These are phyloP conservation scores for Antheraea mylitta DNA, from an alignment of 1,140 invertebrate genomes.

Conservation along the genomic window DNA sequence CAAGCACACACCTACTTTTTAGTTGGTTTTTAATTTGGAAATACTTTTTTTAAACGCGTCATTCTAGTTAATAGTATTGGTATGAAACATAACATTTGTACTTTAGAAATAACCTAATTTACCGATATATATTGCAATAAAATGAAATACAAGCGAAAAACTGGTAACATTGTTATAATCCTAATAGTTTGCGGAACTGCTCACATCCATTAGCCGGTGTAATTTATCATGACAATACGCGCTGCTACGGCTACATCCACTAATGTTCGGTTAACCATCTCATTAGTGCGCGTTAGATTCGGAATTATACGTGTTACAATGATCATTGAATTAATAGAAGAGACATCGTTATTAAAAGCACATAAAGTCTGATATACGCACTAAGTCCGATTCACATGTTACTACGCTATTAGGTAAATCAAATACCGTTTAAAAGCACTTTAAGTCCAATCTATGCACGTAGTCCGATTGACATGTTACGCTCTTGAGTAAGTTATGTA, in stretches of 20 bases:
- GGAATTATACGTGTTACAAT: conserved; percentile 27
- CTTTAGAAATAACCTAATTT: too few species aligned
- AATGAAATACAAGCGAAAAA: not conserved
- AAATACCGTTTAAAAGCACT: too few species aligned
- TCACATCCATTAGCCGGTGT: conserved; percentile 29
- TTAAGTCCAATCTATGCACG: too few species aligned
- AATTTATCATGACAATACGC: conserved; percentile 34
- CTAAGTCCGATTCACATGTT: not conserved
- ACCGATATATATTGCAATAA: too few species aligned
- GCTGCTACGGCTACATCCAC: conserved; percentile 22
- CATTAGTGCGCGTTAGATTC: conserved; percentile 38
- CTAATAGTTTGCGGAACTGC: not conserved
- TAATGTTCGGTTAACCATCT: conserved; percentile 39
- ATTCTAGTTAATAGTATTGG: too few species aligned
- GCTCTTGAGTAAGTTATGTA: too few species aligned
- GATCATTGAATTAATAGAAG: conserved; percentile 14
- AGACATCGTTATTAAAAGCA: not conserved
- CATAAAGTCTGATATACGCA: not conserved
- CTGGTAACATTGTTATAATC: not conserved
- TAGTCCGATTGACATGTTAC: too few species aligned
- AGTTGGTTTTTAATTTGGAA: too few species aligned
- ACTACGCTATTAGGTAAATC: too few species aligned
- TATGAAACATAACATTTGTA: too few species aligned
- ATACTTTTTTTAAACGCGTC: too few species aligned
- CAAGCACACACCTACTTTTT: too few species aligned